Conservation (phyloP, 2,888 invertebrate genomes). For the Mycogona germanica region DNA sequence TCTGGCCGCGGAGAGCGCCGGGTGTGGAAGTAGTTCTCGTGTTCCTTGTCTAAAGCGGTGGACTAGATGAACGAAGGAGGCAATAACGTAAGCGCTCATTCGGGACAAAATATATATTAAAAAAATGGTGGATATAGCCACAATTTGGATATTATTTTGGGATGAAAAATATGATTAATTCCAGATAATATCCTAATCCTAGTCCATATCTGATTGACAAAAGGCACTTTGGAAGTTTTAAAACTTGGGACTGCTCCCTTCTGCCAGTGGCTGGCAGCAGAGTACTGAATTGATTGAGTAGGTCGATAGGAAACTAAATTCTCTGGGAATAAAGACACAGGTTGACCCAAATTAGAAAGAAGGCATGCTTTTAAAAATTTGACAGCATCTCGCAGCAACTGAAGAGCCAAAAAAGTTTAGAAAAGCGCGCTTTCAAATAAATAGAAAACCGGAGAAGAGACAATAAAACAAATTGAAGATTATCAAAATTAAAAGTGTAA, state of each 20-base stretch:
- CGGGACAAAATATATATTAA: neutral
- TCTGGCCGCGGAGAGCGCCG: conserved; percentile 17
- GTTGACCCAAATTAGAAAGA: too few species aligned
- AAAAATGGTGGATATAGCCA: neutral
- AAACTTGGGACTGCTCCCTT: neutral
- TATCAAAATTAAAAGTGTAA: neutral
- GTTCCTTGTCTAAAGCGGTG: conserved; percentile 20
- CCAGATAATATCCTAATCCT: too few species aligned
- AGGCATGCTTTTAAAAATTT: too few species aligned
- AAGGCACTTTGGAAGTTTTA: neutral
- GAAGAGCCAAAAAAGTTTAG: too few species aligned
- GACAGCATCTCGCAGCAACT: too few species aligned
- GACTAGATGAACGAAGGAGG: conserved; percentile 15
- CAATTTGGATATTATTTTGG: neutral
- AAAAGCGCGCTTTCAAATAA: too few species aligned
- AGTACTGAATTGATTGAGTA: too few species aligned
- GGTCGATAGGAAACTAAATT: too few species aligned
- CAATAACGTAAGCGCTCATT: neutral
- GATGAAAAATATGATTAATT: neutral
- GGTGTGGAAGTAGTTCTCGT: conserved; percentile 14
- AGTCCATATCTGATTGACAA: too few species aligned
- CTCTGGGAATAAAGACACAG: too few species aligned
- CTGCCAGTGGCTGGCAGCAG: too few species aligned
- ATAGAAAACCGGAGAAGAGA: neutral
- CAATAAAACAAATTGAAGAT: neutral